Base-by-base conservation (phyloP, 2,797 vertebrate species). In the Onychomys arenicola region DNA sequence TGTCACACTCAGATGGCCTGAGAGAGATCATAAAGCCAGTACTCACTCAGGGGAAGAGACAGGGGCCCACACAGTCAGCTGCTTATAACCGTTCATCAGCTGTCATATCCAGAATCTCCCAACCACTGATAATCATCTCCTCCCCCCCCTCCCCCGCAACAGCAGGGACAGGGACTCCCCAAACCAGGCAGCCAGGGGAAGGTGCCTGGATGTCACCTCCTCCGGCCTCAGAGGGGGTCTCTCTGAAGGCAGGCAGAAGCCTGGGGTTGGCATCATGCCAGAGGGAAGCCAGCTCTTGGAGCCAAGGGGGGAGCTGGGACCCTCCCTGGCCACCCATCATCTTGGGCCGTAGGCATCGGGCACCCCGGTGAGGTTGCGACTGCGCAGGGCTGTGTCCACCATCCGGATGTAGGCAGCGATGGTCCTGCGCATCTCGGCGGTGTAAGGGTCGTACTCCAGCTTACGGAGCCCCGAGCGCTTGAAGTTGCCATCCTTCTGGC, bases 401-500 rank as follows among this genome's bases (percentile, higher is more conserved):
- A 98, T 99, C 96, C 97, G 99, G 98, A 99, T 99, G 98, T 99
- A 99, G 94, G 98, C 96, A 0, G 99, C 97, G 95, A 99, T 99
- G 91, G 90, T 90, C 17, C 98, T 98, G 93, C 98, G 98, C 99
- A 99, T 99, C 97, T 99, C 99, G 0, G 98, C 97, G 0, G 99
- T 99, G 97, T 99, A 99, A 0, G 99, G 99, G 98, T 99, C 99
- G 0, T 99, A 99, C 96, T 99, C 99, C 17, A 99, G 98, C 80
- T 99, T 99, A 19, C 99, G 98, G 27, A 99, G 98, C 32, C 99
- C 99, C 0, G 99, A 99, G 1, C 99, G 99, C 97, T 99, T 99
- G 96, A 99, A 99, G 98, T 99, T 99, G 40, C 99, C 99, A 0
- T 99, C 99, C 97, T 99, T 99, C 98, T 99, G 99, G 5, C 99